A percentile compares a stretch with the other conserved stretches of the same genome.
Evolutionary conservation across 2,797 vertebrate species (phyloP).

Genomic region (Lagocephalus sceleratus): DNA sequence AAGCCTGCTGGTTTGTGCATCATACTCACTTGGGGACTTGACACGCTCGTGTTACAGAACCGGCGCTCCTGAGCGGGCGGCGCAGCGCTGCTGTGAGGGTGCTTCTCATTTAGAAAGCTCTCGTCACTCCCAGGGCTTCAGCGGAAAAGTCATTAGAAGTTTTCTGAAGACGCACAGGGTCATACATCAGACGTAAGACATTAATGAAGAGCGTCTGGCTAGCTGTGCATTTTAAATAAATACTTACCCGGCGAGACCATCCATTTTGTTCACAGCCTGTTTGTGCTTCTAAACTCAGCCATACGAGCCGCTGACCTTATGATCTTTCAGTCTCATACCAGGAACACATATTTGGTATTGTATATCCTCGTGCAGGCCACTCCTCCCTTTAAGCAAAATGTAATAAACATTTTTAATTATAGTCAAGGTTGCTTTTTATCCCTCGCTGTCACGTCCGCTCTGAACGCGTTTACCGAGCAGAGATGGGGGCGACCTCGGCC

Average conservation of each 20-base stretch:
- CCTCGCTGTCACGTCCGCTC: slow-evolving; percentile 46
- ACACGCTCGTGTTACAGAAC: slow-evolving; percentile 69
- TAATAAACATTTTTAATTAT: slow-evolving; percentile 58
- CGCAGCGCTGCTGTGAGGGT: slow-evolving; percentile 59
- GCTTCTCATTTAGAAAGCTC: slow-evolving; percentile 71
- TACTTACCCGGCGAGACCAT: neutral
- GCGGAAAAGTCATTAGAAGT: slow-evolving; percentile 74
- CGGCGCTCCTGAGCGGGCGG: slow-evolving; percentile 56
- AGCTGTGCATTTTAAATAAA: slow-evolving; percentile 15
- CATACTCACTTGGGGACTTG: slow-evolving; percentile 77
- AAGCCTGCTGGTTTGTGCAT: slow-evolving; percentile 71
- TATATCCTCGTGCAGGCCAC: slow-evolving; percentile 33
- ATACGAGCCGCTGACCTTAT: slow-evolving; percentile 19
- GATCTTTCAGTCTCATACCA: slow-evolving; percentile 4
- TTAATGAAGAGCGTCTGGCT: slow-evolving; percentile 20
- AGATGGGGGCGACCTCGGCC: slow-evolving; percentile 61
- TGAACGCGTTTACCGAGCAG: slow-evolving; percentile 56
- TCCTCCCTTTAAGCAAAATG: slow-evolving; percentile 29
- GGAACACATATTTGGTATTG: slow-evolving; percentile 18
- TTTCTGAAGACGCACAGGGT: slow-evolving; percentile 56
- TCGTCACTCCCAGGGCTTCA: slow-evolving; percentile 62
- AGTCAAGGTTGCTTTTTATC: slow-evolving; percentile 18
- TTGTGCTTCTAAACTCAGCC: slow-evolving; percentile 7
- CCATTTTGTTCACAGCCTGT: slow-evolving; percentile 15
- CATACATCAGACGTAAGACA: slow-evolving; percentile 47